Evolutionary conservation across 2,113 vertebrate species (phyloP).

Genomic region (Xyrauchen texanus): DNA sequence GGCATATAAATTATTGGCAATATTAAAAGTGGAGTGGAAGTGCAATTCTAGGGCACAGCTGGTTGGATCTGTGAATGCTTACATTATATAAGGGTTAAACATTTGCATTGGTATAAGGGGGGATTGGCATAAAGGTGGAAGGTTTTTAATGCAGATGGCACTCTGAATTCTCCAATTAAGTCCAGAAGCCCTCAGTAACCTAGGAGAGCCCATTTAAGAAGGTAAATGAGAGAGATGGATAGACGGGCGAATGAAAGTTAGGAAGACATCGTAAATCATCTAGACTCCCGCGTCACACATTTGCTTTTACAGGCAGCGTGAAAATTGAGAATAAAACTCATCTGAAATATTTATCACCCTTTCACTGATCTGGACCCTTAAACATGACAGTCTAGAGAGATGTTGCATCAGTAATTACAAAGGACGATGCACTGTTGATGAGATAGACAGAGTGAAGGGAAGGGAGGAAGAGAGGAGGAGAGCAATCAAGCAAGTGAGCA

Average conservation of each 20-base stretch:
- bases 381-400: slow-evolving; percentile 60
- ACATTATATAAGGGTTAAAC: neutral
- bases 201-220: slow-evolving; percentile 23
- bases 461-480: slow-evolving; percentile 8
- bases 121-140: neutral
- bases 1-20: neutral
- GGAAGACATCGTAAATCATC: slow-evolving; percentile 45
- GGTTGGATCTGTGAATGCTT: slow-evolving; percentile 22
- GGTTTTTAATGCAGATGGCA: slow-evolving; percentile 28
- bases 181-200: slow-evolving; percentile 5
- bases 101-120: neutral
- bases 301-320: slow-evolving; percentile 53
- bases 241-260: neutral
- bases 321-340: slow-evolving; percentile 66
- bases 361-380: slow-evolving; percentile 61
- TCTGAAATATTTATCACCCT: slow-evolving; percentile 68
- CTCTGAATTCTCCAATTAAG: slow-evolving; percentile 61
- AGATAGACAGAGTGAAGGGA: slow-evolving; percentile 44
- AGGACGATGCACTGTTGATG: slow-evolving; percentile 24
- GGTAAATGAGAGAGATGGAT: slow-evolving; percentile 29
- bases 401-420: slow-evolving; percentile 67
- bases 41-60: neutral
- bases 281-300: slow-evolving; percentile 49
- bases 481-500: slow-evolving; percentile 28
- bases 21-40: neutral